phyloP scores from a whole-genome alignment of 2,797 vertebrate species.

The Lophotriccus pileatus region DNA sequence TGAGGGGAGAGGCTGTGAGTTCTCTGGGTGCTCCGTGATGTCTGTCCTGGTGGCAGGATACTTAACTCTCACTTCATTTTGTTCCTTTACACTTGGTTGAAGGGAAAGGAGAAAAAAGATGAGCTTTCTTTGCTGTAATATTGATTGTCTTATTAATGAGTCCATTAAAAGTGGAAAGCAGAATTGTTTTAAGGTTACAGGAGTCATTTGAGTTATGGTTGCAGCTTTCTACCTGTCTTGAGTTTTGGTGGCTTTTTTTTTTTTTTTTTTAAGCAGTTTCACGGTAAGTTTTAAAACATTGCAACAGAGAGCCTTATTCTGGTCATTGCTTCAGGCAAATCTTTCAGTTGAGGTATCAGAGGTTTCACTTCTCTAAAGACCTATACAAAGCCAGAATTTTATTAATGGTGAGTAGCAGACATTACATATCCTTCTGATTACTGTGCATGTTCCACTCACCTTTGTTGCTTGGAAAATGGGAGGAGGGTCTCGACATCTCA shows the following conservation, averaged over 20 bases:
- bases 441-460: neutral
- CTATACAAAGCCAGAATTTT: neutral
- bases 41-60: neutral
- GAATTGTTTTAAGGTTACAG: neutral
- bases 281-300: neutral
- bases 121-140: constrained; percentile 13
- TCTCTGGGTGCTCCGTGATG: neutral
- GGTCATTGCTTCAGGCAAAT: neutral
- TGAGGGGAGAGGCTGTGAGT: neutral
- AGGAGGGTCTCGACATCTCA: neutral
- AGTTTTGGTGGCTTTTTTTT: neutral
- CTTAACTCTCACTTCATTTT: neutral
- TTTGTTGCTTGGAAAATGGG: neutral
- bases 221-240: neutral
- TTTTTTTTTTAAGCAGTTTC: neutral
- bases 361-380: neutral
- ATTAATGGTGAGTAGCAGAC: neutral
- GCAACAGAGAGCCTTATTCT: neutral
- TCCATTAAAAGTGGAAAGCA: constrained; percentile 2
- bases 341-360: neutral
- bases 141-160: constrained; percentile 7
- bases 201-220: neutral
- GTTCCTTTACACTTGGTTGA: constrained; percentile 38
- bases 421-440: neutral
- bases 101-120: neutral